A percentile compares a stretch with the other conserved stretches of the same genome.
These are phyloP conservation scores for Diplosoma virens DNA, from an alignment of 23 tunicate genomes.

Conservation along the genomic window DNA sequence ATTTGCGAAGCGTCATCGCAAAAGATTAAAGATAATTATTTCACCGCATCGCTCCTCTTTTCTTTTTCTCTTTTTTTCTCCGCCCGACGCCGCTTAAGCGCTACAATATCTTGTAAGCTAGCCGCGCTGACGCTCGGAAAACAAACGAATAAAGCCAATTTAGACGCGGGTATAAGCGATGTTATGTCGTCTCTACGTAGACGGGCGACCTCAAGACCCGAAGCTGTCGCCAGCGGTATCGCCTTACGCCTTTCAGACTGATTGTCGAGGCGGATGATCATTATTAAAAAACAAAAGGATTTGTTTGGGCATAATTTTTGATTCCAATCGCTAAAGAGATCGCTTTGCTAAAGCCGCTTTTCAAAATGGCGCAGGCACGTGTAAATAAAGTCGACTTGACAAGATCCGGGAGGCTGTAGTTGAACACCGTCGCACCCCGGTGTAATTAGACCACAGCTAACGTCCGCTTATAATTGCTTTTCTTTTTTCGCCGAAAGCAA, in stretches of 20 bases:
- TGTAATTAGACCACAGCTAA: no score
- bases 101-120: neutral
- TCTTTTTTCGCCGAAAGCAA: neutral
- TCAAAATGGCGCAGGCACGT: neutral
- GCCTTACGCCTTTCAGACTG: constrained; percentile 19
- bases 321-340: neutral
- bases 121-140: constrained; percentile 43
- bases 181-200: constrained; percentile 25
- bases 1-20: neutral
- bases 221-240: constrained; percentile 40
- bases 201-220: constrained; percentile 40
- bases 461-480: no score
- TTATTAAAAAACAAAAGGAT: constrained; percentile 32
- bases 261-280: constrained; percentile 4
- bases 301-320: constrained; percentile 12
- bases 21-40: constrained; percentile 20
- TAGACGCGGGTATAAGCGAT: constrained; percentile 27
- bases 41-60: neutral
- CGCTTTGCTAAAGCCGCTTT: neutral
- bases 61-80: constrained; percentile 1
- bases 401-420: no score
- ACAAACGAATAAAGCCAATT: constrained; percentile 37
- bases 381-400: neutral
- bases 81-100: neutral
- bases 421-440: no score